Evolutionary conservation across 2,797 vertebrate genomes (phyloP), one percentile per base, ranked within the genome.

Genomic region (Dendrocincla fuliginosa): DNA sequence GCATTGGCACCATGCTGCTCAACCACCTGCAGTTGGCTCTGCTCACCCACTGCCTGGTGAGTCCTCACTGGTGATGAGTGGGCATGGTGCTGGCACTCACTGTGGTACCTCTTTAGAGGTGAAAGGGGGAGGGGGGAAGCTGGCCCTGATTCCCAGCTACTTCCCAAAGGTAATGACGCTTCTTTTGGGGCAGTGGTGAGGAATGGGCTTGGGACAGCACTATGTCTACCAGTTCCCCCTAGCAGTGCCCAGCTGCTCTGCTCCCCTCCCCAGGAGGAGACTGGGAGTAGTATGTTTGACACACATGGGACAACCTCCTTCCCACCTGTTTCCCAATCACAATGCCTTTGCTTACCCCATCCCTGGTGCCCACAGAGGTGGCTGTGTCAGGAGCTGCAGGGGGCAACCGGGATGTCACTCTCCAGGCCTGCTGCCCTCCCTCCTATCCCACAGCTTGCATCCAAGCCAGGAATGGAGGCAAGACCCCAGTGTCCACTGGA

Each of bases 251-350:
- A 24, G 27, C 10, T 42, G 33, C 25, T 55, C 44, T 32, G 24
- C 25, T 32, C 52, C 52, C 30, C 52, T 53, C 52, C 30, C 30
- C 17, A 59, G 42, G 68, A 79, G 6, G 8, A 3, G 27, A 16
- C 33, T 22, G 47, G 30, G 37, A 56, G 12, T 33, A 28, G 5
- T 20, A 49, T n/a, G 20, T 53, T 57, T 69, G n/a, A 22, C 16
- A 74, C 13, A 35, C 6, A 4, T 4, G 18, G 32, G 30, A 64
- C 9, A 46, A 11, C 3, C 11, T 11, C 6, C 5, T 18, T 9
- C 18, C 2, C 3, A 6, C 5, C 9, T 7, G 14, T 18, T 63
- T 63, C 20, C n/a, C 35, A 19, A 33, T 61, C 35, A 44, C 0
- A 0, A 6, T 68, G 61, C 41, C 42, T 84, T 82, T 0, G 1